Evolutionary conservation across 2,888 invertebrate genomes (phyloP).

Genomic region (Cerastoderma edule): DNA sequence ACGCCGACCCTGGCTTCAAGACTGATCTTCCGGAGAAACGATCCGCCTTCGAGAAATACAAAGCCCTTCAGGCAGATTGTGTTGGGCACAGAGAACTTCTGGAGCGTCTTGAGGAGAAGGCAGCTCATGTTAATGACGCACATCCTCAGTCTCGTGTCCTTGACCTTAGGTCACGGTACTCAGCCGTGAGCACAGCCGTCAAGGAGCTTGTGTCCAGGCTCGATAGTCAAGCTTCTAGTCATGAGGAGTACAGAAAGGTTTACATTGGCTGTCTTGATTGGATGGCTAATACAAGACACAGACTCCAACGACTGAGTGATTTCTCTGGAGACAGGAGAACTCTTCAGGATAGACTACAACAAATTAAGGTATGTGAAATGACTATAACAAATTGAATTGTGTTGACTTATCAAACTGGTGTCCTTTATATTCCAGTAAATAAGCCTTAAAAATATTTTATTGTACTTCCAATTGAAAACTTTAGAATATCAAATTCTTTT

Average conservation of each 20-base stretch:
- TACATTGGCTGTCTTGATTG: constrained; percentile 85
- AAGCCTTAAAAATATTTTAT: no score
- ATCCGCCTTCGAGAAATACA: constrained; percentile 94
- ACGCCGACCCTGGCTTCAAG: constrained; percentile 93
- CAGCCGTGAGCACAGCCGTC: constrained; percentile 51
- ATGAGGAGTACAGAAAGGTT: constrained; percentile 88
- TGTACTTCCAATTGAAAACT: no score
- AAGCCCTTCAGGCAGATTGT: constrained; percentile 82
- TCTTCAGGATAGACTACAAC: constrained; percentile 89
- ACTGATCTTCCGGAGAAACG: constrained; percentile 96
- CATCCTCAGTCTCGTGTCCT: constrained; percentile 86
- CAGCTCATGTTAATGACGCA: constrained; percentile 93
- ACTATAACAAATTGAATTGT: no score
- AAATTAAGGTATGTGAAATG: constrained; percentile 72
- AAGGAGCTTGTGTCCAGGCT: constrained; percentile 86
- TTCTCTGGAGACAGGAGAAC: constrained; percentile 93
- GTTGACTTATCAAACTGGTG: no score
- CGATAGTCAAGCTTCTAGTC: constrained; percentile 89
- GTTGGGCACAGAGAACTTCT: constrained; percentile 86
- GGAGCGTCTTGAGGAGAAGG: constrained; percentile 94
- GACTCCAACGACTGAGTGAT: constrained; percentile 91
- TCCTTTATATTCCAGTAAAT: no score
- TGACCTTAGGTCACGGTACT: constrained; percentile 73
- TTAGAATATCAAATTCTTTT: no score
- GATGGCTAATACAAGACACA: constrained; percentile 95